Conservation (phyloP, 2,797 vertebrate species). For the Acrossocheilus fasciatus region DNA sequence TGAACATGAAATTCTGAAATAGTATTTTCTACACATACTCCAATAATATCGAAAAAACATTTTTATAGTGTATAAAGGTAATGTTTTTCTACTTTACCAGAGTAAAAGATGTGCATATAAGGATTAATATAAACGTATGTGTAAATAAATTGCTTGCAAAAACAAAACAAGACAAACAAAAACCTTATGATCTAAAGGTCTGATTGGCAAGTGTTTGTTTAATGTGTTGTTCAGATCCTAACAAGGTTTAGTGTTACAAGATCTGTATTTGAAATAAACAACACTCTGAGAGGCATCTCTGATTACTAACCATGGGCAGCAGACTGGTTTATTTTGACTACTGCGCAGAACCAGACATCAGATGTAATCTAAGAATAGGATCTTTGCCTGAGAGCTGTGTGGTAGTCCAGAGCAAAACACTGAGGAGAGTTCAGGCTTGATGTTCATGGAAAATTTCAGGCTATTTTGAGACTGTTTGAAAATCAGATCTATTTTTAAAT, state of each 20-base stretch:
- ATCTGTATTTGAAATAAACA: conserved; percentile 44
- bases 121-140: too few relatives aligned
- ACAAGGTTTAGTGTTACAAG: conserved; percentile 8
- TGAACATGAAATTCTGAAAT: not conserved
- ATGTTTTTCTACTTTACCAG: too few relatives aligned
- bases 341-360: conserved; percentile 12
- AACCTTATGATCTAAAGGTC: not conserved
- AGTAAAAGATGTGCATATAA: too few relatives aligned
- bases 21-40: not conserved
- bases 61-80: too few relatives aligned
- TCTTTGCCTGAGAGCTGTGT: conserved; percentile 16
- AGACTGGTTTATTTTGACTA: conserved; percentile 39
- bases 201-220: not conserved
- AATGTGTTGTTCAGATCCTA: conserved; percentile 17
- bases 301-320: conserved; percentile 29
- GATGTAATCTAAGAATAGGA: conserved; percentile 12
- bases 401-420: not conserved
- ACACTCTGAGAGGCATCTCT: conserved; percentile 27
- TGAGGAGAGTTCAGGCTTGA: not conserved
- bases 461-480: not conserved
- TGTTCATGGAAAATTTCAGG: not conserved
- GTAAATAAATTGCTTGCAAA: too few relatives aligned
- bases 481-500: not conserved
- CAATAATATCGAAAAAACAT: too few relatives aligned
- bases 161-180: not conserved